Evolutionary conservation across 1,140 invertebrate genomes (phyloP).

Genomic region (Epicauta chinensis): DNA sequence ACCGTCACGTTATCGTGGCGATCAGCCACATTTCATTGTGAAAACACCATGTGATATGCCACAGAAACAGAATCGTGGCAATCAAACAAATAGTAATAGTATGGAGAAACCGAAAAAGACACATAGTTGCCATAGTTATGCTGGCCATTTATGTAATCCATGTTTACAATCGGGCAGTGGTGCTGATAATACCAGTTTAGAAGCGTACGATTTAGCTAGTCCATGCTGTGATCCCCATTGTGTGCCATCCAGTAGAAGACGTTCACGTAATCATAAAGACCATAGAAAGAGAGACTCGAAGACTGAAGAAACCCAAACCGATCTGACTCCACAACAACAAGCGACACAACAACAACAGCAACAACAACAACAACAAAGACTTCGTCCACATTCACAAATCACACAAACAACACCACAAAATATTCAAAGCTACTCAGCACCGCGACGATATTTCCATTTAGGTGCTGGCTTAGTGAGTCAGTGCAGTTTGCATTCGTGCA

Average conservation of each 20-base stretch:
- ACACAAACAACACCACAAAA: conserved; percentile 30
- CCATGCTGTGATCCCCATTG: conserved; percentile 78
- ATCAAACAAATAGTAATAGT: conserved; percentile 46
- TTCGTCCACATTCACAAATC: conserved; percentile 44
- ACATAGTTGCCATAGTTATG: conserved; percentile 32
- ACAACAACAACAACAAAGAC: conserved; percentile 29
- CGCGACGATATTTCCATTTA: conserved; percentile 48
- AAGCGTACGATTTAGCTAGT: conserved; percentile 76
- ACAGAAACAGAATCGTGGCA: conserved; percentile 37
- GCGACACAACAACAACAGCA: conserved; percentile 31
- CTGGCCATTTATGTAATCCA: conserved; percentile 64
- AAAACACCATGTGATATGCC: conserved; percentile 50
- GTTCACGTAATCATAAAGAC: conserved; percentile 56
- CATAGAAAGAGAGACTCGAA: conserved; percentile 52
- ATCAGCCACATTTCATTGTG: conserved; percentile 57
- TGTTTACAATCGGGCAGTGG: conserved; percentile 60
- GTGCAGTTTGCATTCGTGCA: conserved; percentile 73
- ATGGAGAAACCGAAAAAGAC: conserved; percentile 37
- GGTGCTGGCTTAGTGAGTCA: conserved; percentile 62
- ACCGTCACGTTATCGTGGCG: conserved; percentile 52
- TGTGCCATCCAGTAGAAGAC: conserved; percentile 63
- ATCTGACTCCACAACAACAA: conserved; percentile 44
- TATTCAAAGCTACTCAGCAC: conserved; percentile 24
- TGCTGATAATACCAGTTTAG: conserved; percentile 65
- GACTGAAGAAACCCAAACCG: conserved; percentile 46